These are phyloP conservation scores for Orius insidiosus DNA, from an alignment of 1,140 invertebrate genomes.

Conservation along the genomic window DNA sequence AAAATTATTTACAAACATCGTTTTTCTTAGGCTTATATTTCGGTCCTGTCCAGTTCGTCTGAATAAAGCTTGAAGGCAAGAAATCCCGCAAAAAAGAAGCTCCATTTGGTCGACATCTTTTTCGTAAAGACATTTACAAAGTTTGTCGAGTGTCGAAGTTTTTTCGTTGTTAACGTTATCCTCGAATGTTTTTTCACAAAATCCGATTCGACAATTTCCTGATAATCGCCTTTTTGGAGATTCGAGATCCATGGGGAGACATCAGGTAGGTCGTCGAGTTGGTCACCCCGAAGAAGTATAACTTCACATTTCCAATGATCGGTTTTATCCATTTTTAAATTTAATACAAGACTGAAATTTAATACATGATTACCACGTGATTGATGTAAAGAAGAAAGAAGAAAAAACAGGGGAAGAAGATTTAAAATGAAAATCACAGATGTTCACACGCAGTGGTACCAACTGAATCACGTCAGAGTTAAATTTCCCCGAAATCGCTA, in stretches of 20 bases:
- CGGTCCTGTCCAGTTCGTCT: constrained; percentile 69
- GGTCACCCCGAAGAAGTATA: constrained; percentile 1
- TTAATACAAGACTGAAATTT: no score
- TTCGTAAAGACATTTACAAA: not conserved
- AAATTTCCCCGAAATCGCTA: no score
- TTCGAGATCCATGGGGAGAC: not conserved
- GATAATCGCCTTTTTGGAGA: constrained; percentile 6
- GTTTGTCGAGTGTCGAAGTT: not conserved
- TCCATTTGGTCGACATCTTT: constrained; percentile 13
- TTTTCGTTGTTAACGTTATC: not conserved
- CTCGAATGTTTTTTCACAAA: not conserved
- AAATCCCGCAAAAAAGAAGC: constrained; percentile 31
- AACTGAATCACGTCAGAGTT: no score
- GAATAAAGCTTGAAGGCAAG: constrained; percentile 53
- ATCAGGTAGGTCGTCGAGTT: not conserved
- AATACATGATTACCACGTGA: no score
- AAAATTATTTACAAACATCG: constrained; percentile 13
- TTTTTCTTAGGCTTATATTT: constrained; percentile 21
- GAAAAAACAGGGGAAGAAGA: no score
- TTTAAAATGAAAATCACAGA: no score
- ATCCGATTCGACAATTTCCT: not conserved
- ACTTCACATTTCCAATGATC: not conserved
- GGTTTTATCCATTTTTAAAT: no score
- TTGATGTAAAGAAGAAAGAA: no score
- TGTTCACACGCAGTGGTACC: no score